Conservation (phyloP, 2,888 invertebrate genomes). For the Coecobrya sp. region DNA sequence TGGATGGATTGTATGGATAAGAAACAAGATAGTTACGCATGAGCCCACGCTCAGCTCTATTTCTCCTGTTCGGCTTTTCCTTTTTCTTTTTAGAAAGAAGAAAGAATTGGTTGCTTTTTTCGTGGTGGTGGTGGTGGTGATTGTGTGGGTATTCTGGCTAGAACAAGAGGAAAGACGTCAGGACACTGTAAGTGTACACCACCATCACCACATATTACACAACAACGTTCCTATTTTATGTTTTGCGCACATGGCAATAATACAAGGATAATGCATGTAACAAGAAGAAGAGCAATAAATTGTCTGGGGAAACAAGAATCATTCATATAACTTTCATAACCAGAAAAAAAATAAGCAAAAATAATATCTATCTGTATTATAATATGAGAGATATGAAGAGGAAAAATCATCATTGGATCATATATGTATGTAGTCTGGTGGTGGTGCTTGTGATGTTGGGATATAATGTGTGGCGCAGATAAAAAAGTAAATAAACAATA, state of each 20-base stretch:
- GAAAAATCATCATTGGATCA: conserved; percentile 41
- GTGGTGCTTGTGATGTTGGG: not conserved
- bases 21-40: conserved; percentile 74
- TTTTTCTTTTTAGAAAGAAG: conserved; percentile 32
- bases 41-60: conserved; percentile 73
- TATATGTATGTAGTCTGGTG: not conserved
- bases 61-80: conserved; percentile 64
- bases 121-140: not conserved
- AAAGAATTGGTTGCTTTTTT: conserved; percentile 47
- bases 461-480: conserved; percentile 9
- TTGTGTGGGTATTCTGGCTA: conserved; percentile 22
- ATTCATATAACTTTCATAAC: conserved; percentile 60
- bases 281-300: conserved; percentile 60
- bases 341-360: conserved; percentile 40
- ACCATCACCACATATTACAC: not conserved
- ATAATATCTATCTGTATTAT: conserved; percentile 15
- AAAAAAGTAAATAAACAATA: conserved; percentile 51
- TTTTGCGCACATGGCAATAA: conserved; percentile 40
- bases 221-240: not conserved
- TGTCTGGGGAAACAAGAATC: conserved; percentile 75
- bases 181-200: not conserved
- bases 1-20: conserved; percentile 53
- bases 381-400: conserved; percentile 16
- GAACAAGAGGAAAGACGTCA: not conserved
- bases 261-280: conserved; percentile 8